Base-by-base conservation (phyloP, 2,797 vertebrate species). In the Apodemus agrarius region DNA sequence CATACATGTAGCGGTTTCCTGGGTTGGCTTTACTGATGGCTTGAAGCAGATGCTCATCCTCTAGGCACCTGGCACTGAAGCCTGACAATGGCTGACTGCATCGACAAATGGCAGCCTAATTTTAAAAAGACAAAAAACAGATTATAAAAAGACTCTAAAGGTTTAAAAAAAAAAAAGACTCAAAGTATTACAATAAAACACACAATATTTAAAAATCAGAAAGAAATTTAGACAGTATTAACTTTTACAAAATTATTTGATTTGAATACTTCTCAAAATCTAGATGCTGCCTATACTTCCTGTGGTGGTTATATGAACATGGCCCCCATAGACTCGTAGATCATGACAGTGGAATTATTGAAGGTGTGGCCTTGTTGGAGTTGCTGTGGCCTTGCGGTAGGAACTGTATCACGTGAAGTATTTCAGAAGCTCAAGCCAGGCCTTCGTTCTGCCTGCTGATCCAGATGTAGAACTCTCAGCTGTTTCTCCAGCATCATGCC, bases 41-140 rank as follows among this genome's bases (percentile, higher is more conserved):
- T 98, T 99, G 99, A 97, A 99, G 98, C 99, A 99, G 98, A 97
- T 99, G 99, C 93, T 99, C 99, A 76, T 99, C 99, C 97, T 99
- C 99, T 89, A 99, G 98, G 97, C 99, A 99, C 76, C 99, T 99
- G 10, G 99, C 99, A 80, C 99, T 99, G 98, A 99, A 99, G 95
- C 99, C 99, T 31, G 99, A 99, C 65, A 99, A 99, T 46, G 99
- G 99, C 49, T 99, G 99, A 98, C 99, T 99, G 98, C 99, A 99
- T 83, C 99, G 99, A 97, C 99, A 99, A 98, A 99, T 99, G 37
- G 99, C 99, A 52, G 99, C 99, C 99, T 99, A 57, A 90, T 94
- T 94, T 91, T 14, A 16, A 97, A 89, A 96, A 93, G 87, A 89
- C 0, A 97, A 95, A 67, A 96, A 95, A 57, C 49, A 92, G 19